Percentiles rank a stretch among this genome's conserved stretches.
These are phyloP conservation scores for Macropis europaea DNA, from an alignment of 2,888 invertebrate genomes.

Conservation along the genomic window DNA sequence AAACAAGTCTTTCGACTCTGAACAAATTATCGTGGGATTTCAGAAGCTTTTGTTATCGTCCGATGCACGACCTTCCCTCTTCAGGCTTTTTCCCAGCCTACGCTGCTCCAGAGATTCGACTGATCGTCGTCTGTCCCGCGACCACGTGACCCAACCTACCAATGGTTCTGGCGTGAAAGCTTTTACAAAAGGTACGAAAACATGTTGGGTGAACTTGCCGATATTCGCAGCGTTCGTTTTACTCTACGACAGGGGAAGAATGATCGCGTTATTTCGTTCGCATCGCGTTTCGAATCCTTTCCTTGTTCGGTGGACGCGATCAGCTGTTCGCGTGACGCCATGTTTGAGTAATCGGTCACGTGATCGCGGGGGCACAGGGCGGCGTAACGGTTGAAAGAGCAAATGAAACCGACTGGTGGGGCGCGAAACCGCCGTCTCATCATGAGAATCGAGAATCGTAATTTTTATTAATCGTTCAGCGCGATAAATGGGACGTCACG, in stretches of 20 bases:
- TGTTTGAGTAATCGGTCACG: constrained; percentile 13
- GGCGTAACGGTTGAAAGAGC: constrained; percentile 30
- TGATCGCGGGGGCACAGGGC: neutral
- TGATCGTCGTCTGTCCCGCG: neutral
- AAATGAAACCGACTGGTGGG: constrained; percentile 11
- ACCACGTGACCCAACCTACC: neutral
- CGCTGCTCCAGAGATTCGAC: neutral
- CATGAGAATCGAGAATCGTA: neutral
- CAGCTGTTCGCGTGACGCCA: constrained; percentile 27
- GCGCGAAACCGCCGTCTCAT: neutral
- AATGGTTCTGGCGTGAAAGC: neutral
- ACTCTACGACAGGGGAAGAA: neutral
- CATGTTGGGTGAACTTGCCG: neutral
- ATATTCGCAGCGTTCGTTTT: constrained; percentile 3
- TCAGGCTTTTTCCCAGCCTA: neutral
- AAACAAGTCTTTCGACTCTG: neutral
- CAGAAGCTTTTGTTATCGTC: neutral
- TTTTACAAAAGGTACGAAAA: constrained; percentile 8
- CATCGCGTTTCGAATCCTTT: too few relatives aligned
- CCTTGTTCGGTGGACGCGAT: neutral
- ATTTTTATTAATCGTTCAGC: constrained; percentile 30
- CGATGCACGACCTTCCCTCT: constrained; percentile 1
- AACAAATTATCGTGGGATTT: neutral
- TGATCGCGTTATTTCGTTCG: neutral
- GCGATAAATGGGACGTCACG: constrained; percentile 30